Conservation (phyloP, 2,113 vertebrate species). For the Forbesichthys agassizii region DNA sequence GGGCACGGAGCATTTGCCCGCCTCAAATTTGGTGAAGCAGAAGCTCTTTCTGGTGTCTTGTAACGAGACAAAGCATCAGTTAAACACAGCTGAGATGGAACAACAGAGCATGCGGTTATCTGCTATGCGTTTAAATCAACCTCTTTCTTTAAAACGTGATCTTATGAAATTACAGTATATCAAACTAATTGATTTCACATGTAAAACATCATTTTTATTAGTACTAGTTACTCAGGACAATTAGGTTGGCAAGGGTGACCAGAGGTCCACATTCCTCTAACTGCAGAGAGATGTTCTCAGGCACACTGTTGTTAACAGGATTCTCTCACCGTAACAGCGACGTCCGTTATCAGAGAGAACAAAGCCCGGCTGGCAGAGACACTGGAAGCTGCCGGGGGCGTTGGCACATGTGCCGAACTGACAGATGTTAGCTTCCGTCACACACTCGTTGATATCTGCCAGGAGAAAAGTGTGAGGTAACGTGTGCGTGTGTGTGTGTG, state of each 20-base stretch:
- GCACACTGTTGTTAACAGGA: background rate
- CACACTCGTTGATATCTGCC: constrained; percentile 91
- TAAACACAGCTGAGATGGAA: background rate
- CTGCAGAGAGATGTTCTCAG: background rate
- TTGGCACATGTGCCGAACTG: constrained; percentile 91
- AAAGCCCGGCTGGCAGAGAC: constrained; percentile 86
- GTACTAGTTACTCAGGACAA: too few species aligned
- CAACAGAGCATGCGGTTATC: too few species aligned
- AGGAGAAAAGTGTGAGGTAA: background rate
- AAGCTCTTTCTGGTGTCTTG: constrained; percentile 91
- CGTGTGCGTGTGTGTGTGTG: background rate
- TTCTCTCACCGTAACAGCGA: constrained; percentile 87
- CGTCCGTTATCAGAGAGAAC: constrained; percentile 88
- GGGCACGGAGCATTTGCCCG: constrained; percentile 86
- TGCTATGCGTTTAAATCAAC: too few species aligned
- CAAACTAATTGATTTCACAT: too few species aligned
- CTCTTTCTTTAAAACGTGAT: too few species aligned
- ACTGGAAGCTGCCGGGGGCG: constrained; percentile 89
- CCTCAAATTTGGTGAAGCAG: constrained; percentile 93
- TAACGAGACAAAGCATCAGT: background rate
- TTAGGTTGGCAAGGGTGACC: too few species aligned
- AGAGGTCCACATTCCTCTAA: too few species aligned
- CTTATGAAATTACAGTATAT: too few species aligned
- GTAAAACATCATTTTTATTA: too few species aligned
- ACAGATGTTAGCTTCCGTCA: constrained; percentile 86